These are phyloP conservation scores for Corticium candelabrum DNA, from an alignment of 37 sponge, comb jelly and placozoan genomes.

Conservation along the genomic window DNA sequence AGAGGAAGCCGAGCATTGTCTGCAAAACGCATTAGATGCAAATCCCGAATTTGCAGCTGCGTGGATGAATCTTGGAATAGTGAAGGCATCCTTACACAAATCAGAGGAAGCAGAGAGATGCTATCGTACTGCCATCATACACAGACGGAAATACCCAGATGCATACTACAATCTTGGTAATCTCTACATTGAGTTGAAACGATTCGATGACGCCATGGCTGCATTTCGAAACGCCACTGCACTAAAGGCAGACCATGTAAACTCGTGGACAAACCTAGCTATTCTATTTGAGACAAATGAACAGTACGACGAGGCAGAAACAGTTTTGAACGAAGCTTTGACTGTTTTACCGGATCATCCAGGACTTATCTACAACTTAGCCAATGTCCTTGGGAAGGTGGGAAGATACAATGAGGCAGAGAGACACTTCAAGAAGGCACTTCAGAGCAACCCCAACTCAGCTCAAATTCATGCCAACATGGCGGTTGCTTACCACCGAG, in stretches of 20 bases:
- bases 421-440: conserved; percentile 21
- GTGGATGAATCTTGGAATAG: conserved; percentile 86
- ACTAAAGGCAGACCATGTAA: conserved; percentile 26
- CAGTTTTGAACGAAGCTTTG: conserved; percentile 41
- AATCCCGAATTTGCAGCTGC: conserved; percentile 62
- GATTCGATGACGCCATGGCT: conserved; percentile 18
- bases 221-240: conserved; percentile 42
- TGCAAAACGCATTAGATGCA: conserved; percentile 36
- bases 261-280: conserved; percentile 64
- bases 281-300: conserved; percentile 42
- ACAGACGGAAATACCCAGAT: conserved; percentile 26
- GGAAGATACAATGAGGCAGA: conserved; percentile 41
- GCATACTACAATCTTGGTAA: conserved; percentile 31
- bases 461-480: neutral
- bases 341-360: conserved; percentile 17
- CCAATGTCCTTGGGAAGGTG: conserved; percentile 43
- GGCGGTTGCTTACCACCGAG: neutral
- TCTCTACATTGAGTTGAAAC: conserved; percentile 37
- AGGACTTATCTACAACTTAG: conserved; percentile 33
- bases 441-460: neutral
- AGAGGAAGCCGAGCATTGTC: conserved; percentile 31
- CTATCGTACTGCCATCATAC: conserved; percentile 20
- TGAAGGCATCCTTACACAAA: conserved; percentile 40
- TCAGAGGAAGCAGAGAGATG: conserved; percentile 20
- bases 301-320: conserved; percentile 37